Percentiles rank a stretch among this genome's conserved stretches.
These are phyloP conservation scores for Amorpha juglandis DNA, from an alignment of 2,888 invertebrate species.

Conservation along the genomic window DNA sequence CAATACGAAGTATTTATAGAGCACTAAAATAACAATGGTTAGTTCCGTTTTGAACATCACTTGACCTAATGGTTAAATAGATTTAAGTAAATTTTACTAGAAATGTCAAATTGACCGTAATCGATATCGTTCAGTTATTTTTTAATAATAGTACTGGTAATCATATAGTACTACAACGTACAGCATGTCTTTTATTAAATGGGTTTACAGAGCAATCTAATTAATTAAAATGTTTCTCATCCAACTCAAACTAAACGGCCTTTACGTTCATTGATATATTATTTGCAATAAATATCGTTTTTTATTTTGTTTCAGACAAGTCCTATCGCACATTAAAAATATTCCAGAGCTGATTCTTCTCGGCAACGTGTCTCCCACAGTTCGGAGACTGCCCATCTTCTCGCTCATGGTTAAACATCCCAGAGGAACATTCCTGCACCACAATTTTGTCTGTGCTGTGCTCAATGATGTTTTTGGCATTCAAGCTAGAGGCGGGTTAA, in stretches of 20 bases:
- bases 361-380: constrained; percentile 87
- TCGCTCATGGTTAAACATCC: constrained; percentile 94
- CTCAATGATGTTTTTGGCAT: constrained; percentile 97
- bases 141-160: no score
- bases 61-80: background rate
- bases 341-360: constrained; percentile 91
- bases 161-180: no score
- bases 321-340: constrained; percentile 90
- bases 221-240: no score
- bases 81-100: background rate
- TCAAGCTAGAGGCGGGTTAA: constrained; percentile 91
- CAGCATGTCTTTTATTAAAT: no score
- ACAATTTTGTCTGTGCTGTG: constrained; percentile 93
- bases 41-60: background rate
- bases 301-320: constrained; percentile 86
- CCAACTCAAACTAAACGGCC: no score
- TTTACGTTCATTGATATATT: no score
- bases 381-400: constrained; percentile 91
- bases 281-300: background rate
- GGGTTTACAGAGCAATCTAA: no score
- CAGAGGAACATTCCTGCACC: constrained; percentile 92
- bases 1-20: background rate
- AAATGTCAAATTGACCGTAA: no score
- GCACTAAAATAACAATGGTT: background rate
- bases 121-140: no score